Evolutionary conservation across 2,113 vertebrate species (phyloP).

Genomic region (Cyprinodon tularosa): DNA sequence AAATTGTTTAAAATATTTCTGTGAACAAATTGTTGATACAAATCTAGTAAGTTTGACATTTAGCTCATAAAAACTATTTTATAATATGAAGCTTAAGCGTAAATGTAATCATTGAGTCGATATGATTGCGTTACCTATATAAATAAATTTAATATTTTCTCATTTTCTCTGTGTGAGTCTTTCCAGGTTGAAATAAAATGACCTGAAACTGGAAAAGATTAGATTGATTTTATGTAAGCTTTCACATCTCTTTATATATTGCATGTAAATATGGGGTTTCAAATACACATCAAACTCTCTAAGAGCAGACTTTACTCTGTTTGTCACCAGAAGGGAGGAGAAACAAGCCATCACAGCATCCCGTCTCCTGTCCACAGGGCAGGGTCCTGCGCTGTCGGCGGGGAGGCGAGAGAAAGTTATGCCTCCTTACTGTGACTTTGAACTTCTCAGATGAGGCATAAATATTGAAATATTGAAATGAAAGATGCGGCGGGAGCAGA

Average conservation of each 20-base stretch:
- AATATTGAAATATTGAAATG: slow-evolving; percentile 98
- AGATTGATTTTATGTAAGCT: neutral
- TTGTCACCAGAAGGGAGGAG: slow-evolving; percentile 44
- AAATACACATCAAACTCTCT: slow-evolving; percentile 16
- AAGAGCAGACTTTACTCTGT: slow-evolving; percentile 10
- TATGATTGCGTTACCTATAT: too few species aligned
- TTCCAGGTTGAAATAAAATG: too few species aligned
- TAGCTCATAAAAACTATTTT: neutral
- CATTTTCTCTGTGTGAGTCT: too few species aligned
- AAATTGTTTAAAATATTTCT: neutral
- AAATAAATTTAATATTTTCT: too few species aligned
- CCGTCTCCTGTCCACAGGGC: slow-evolving; percentile 55
- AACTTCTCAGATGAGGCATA: slow-evolving; percentile 88
- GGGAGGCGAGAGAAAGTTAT: slow-evolving; percentile 79
- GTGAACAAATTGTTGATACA: neutral
- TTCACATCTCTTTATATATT: neutral
- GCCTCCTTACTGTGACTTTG: slow-evolving; percentile 93
- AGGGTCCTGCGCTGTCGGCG: slow-evolving; percentile 54
- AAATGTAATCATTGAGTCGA: too few species aligned
- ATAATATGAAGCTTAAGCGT: too few species aligned
- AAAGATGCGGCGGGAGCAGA: slow-evolving; percentile 83
- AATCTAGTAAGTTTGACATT: neutral
- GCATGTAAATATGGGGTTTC: slow-evolving; percentile 6
- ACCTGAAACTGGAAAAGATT: neutral
- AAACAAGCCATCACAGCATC: slow-evolving; percentile 47